Evolutionary conservation across 2,888 invertebrate species (phyloP).

Genomic region (Galerucella calmariensis): DNA sequence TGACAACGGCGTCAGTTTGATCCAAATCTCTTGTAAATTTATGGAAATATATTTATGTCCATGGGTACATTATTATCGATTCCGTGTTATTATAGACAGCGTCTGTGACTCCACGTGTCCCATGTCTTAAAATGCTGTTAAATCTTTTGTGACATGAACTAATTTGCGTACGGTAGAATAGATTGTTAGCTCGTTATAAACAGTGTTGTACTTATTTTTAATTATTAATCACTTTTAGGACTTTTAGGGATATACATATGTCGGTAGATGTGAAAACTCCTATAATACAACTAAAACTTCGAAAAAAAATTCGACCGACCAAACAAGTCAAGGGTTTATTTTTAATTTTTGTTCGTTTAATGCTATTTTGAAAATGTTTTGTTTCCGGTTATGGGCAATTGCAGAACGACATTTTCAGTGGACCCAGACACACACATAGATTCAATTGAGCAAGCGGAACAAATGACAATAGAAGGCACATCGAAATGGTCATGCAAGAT

Average conservation of each 20-base stretch:
- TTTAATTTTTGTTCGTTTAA: slow-evolving; percentile 19
- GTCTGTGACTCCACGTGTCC: neutral
- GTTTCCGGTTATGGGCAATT: slow-evolving; percentile 57
- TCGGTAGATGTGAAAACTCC: neutral
- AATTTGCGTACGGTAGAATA: too few relatives aligned
- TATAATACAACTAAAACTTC: neutral
- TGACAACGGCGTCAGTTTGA: neutral
- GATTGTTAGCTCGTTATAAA: too few relatives aligned
- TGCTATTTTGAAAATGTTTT: slow-evolving; percentile 38
- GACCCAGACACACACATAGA: slow-evolving; percentile 98
- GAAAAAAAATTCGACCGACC: too few relatives aligned
- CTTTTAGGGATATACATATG: neutral
- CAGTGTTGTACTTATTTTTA: too few relatives aligned
- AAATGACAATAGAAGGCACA: slow-evolving; percentile 97
- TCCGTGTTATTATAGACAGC: neutral
- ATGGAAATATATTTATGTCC: neutral
- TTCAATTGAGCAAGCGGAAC: slow-evolving; percentile 97
- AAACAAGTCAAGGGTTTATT: neutral
- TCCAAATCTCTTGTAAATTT: neutral
- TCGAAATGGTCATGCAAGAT: slow-evolving; percentile 99
- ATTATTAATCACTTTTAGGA: too few relatives aligned
- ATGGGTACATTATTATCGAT: neutral
- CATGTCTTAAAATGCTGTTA: too few relatives aligned
- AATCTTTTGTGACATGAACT: too few relatives aligned
- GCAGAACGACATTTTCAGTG: slow-evolving; percentile 96